phyloP scores from a whole-genome alignment of 2,888 invertebrate genomes.

The Syrista parreyssii region DNA sequence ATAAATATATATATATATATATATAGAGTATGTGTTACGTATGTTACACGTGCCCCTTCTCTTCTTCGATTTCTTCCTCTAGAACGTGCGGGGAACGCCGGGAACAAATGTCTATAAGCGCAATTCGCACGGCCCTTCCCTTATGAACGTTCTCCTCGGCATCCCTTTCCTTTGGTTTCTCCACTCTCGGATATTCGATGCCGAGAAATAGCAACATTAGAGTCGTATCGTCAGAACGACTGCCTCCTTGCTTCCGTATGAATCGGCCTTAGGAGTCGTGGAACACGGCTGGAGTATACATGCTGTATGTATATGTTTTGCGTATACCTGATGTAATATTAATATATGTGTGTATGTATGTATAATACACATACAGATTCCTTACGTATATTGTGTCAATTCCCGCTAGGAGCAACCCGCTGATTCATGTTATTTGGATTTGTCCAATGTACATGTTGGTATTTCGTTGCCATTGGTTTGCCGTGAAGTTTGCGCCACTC shows the following conservation, averaged over 20 bases:
- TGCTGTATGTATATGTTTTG: too few relatives aligned
- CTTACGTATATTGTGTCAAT: slow-evolving; percentile 41
- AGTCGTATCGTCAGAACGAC: slow-evolving; percentile 12
- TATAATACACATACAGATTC: too few relatives aligned
- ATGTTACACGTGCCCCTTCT: slow-evolving; percentile 3
- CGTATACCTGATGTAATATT: neutral
- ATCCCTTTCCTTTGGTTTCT: neutral
- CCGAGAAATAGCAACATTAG: neutral
- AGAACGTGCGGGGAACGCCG: slow-evolving; percentile 2
- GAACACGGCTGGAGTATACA: too few relatives aligned
- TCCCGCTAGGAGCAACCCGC: slow-evolving; percentile 34
- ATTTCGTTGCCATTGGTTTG: neutral
- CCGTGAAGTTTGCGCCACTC: neutral
- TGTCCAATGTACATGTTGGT: slow-evolving; percentile 11
- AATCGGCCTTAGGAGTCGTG: slow-evolving; percentile 20
- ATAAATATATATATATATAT: too few relatives aligned
- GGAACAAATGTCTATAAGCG: slow-evolving; percentile 9
- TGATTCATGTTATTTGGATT: slow-evolving; percentile 27
- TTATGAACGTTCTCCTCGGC: slow-evolving; percentile 28
- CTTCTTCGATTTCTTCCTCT: neutral
- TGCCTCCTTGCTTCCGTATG: slow-evolving; percentile 34
- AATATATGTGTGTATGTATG: neutral
- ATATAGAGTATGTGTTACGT: too few relatives aligned
- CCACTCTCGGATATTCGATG: neutral
- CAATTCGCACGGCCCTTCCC: slow-evolving; percentile 22